phyloP scores from a whole-genome alignment of 1,140 invertebrate species.

The Papilio helenus region DNA sequence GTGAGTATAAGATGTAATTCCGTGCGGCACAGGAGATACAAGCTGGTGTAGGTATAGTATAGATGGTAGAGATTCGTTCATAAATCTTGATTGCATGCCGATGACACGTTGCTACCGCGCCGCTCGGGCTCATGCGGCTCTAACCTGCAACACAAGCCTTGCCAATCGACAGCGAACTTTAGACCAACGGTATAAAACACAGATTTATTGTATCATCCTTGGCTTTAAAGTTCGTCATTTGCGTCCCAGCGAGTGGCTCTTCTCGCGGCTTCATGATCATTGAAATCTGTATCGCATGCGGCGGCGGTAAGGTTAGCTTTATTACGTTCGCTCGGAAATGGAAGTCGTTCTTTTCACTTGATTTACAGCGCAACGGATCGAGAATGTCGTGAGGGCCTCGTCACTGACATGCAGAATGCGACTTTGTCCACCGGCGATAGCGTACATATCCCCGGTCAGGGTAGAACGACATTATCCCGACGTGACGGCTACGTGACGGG shows the following conservation, averaged over 20 bases:
- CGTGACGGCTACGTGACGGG: constrained; percentile 68
- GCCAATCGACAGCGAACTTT: constrained; percentile 48
- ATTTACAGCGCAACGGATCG: constrained; percentile 55
- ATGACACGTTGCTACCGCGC: constrained; percentile 81
- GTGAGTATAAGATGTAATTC: constrained; percentile 58
- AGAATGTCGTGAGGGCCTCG: constrained; percentile 58
- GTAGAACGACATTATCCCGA: constrained; percentile 78
- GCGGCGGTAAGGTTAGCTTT: constrained; percentile 59
- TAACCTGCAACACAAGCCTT: constrained; percentile 42
- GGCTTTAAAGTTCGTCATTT: constrained; percentile 57
- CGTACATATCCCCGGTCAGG: constrained; percentile 48
- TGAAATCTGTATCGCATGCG: constrained; percentile 53
- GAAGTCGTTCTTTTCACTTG: constrained; percentile 76
- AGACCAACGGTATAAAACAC: constrained; percentile 38
- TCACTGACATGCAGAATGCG: constrained; percentile 30
- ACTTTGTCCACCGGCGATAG: constrained; percentile 39
- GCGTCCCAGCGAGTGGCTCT: constrained; percentile 58
- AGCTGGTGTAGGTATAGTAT: constrained; percentile 56
- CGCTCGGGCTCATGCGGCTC: constrained; percentile 52
- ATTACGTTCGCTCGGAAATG: constrained; percentile 47
- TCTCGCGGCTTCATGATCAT: constrained; percentile 49
- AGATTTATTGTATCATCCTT: constrained; percentile 28
- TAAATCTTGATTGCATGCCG: constrained; percentile 82
- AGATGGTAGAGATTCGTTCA: constrained; percentile 67
- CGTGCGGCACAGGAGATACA: constrained; percentile 56